These are phyloP conservation scores for Acanthosepion lycidas DNA, from an alignment of 2,888 invertebrate genomes.

Conservation along the genomic window DNA sequence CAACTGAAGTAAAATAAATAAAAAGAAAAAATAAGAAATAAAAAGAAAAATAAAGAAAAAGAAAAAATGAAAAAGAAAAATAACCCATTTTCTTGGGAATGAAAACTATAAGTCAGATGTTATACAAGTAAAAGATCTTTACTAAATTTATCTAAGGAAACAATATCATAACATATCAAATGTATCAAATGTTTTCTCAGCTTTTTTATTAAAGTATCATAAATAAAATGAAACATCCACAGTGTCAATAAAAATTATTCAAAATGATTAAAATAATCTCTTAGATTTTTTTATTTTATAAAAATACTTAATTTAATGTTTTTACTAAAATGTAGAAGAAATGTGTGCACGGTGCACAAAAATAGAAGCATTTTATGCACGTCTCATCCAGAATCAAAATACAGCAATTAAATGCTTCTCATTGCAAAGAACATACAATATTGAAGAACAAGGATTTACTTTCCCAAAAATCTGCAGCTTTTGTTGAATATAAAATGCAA, in stretches of 20 bases:
- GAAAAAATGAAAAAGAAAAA: background rate
- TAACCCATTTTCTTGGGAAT: background rate
- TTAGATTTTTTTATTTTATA: conserved; percentile 1
- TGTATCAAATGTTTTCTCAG: conserved; percentile 33
- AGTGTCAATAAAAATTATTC: conserved; percentile 23
- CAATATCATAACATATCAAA: conserved; percentile 24
- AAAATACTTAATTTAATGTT: conserved; percentile 14
- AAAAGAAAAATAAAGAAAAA: background rate
- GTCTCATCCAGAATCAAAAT: conserved; percentile 10
- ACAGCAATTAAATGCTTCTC: conserved; percentile 33
- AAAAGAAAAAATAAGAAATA: background rate
- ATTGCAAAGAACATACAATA: conserved; percentile 33
- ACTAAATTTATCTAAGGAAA: conserved; percentile 13
- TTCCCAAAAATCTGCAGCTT: background rate
- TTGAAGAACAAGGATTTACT: background rate
- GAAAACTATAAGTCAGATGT: background rate
- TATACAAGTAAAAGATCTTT: conserved; percentile 25
- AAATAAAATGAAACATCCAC: conserved; percentile 33
- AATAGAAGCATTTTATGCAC: conserved; percentile 33
- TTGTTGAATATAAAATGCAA: background rate
- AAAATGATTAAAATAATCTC: conserved; percentile 25
- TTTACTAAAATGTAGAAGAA: conserved; percentile 33
- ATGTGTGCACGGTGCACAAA: background rate
- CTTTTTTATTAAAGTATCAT: conserved; percentile 33
- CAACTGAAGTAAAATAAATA: background rate